Base-by-base conservation (phyloP, 2,888 invertebrate genomes). In the Nymphalis polychloros region DNA sequence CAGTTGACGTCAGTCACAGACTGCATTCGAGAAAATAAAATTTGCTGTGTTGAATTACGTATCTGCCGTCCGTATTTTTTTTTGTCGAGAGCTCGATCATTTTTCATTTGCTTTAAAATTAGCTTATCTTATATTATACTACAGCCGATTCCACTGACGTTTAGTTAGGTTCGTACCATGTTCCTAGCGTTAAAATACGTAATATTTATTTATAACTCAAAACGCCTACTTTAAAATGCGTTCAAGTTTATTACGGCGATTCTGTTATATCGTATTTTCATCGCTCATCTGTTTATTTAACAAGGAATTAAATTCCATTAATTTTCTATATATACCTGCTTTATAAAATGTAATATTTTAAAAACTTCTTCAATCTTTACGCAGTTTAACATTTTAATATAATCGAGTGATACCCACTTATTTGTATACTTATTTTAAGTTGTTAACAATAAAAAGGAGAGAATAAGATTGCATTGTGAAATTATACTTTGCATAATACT, bases 381-480 rank as follows among this genome's bases (percentile, higher is more conserved):
- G 60, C 63, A 67, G 20, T 70, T 67, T 71, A 72, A 67, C 64
- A 67, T 70, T 68, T 69, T 68, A 50, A 67, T 72, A 61, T 72
- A 73, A 69, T 74, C 67, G 72, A 74, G 72, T 75, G 77, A 75
- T 77, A 75, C 71, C 76, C 74, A 69, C 69, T 78, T 73, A 74
- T 57, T 55, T 76, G 69, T 74, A 72, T 70, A 76, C 75, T 83
- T 84, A 78, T 75, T 85, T 88, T 89, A 88, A 87, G 86, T 88
- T 89, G 82, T 88, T 88, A 84, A 86, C 81, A 81, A 87, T 79
- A 80, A 86, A 79, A 89, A 90, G 90, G 91, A 92, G 92, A 92
- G 91, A 91, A 90, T 86, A 92, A 92, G 92, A 92, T 92, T 91
- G 90, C 90, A 89, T 86, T 81, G 85, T 86, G 79, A 82, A 84